Base-by-base conservation (phyloP, 1,140 invertebrate genomes). In the Drosophila pruinosa region DNA sequence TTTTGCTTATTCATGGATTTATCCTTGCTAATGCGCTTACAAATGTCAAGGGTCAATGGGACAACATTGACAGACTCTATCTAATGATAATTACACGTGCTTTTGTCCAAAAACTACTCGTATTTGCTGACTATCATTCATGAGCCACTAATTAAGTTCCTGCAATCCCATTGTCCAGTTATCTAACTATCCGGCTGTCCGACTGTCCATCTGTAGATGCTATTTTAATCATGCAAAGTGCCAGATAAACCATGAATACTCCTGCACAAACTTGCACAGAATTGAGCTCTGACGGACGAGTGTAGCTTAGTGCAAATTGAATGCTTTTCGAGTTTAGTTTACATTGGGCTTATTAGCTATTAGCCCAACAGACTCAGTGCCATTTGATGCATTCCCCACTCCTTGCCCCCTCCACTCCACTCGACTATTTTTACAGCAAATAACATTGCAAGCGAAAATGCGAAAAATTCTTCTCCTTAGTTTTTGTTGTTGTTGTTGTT, bases 201-300 rank as follows among this genome's bases (percentile, higher is more conserved):
- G 21, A 4, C 31, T 31, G 38, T 31, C 14, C 43, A 38, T 50
- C 43, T 45, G 22, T 56, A 45, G 57, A 19, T 38, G 39, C 3
- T 21, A 24, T 75, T 85, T 72, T 75, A 79, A 83, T 83, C 61
- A 83, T 58, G 43, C 58, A 50, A 72, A 72, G 64, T 75, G 69
- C 39, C 28, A 26, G 48, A 19, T 56, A 34, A 26, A 67, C 57
- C 64, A 59, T 47, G 4, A 54, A 68, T 45, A 21, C 3, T 24
- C n/a, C 2, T 31, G 15, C 48, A 34, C 41, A 3, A 47, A 28
- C 17, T 57, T 63, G 34, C 31, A 15, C 8, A 19, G 8, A 28
- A 59, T 15, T 52, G 47, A 12, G 1, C 14, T 14, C 12, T 36
- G 45, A 4, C 22, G 53, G 28, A 19, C 36, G 31, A 17, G 21